Base-by-base conservation (phyloP, 2,888 invertebrate species). In the Dendrolimus pini region DNA sequence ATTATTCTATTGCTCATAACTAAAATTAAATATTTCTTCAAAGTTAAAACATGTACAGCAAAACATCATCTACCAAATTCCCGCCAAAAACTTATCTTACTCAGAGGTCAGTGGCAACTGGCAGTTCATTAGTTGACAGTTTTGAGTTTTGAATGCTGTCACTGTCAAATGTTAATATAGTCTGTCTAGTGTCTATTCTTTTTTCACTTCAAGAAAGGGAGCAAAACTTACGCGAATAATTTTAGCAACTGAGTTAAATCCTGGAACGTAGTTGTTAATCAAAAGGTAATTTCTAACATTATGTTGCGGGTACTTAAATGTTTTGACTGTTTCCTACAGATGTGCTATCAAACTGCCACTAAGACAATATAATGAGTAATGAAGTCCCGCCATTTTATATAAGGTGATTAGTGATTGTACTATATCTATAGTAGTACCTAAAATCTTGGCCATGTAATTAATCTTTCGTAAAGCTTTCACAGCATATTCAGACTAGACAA, bases 261-360 rank as follows among this genome's bases (percentile, higher is more conserved):
- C 58, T 53, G 58, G 58, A 58, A 58, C 58, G 58, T 53, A 55
- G 12, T 55, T 30, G 30, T 30, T 30, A 30, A 30, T 30, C 18
- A 47, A 53, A 58, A 58, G 58, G 58, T 58, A 54, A 58, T 55
- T 55, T 57, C 42, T 52, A 55, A 41, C 47, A 41, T 7, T 55
- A 55, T 42, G 42, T 47, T 55, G 9, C 42, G 2, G 13, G 47
- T 55, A 14, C 9, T 18, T 13, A 18, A 10, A 41, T 10, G 10
- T 41, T 55, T 41, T 8, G 1, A 41, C 3, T 41, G 7, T 41
- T 3, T 30, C 30, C 3, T 30, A 30, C 30, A 30, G 30, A 30
- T 30, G 30, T 30, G 30, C 6, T 30, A 30, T 30, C 30, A 30
- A 30, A 30, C 6, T 3, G 30, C 30, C 30, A 30, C 6, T 30